A percentile compares a stretch with the other conserved stretches of the same genome.
These are phyloP conservation scores for Rhysida immarginata DNA, from an alignment of 1,140 invertebrate species.

Conservation along the genomic window DNA sequence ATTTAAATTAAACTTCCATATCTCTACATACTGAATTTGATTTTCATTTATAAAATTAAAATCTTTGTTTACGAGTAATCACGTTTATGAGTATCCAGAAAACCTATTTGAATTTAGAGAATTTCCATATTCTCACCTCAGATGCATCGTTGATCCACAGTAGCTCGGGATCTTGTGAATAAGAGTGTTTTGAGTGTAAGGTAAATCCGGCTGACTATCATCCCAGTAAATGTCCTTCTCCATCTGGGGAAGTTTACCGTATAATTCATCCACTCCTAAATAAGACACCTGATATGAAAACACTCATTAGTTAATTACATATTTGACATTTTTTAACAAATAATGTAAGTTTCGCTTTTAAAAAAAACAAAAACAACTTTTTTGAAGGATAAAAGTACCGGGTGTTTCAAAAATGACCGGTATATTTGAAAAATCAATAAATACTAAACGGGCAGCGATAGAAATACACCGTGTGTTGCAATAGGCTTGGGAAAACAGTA, in stretches of 20 bases:
- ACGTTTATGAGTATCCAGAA: no score
- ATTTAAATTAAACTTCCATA: no score
- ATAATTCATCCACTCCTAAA: slow-evolving; percentile 83
- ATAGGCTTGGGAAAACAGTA: no score
- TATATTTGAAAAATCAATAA: no score
- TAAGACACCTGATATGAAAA: slow-evolving; percentile 52
- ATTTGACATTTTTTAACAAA: neutral
- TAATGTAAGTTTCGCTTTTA: neutral
- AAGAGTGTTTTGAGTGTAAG: slow-evolving; percentile 3
- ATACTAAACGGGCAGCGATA: no score
- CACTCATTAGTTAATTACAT: slow-evolving; percentile 7
- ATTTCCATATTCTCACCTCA: slow-evolving; percentile 11
- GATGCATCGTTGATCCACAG: slow-evolving; percentile 14
- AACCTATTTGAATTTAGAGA: no score
- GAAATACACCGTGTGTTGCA: no score
- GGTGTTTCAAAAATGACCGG: no score
- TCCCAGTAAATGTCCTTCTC: slow-evolving; percentile 12
- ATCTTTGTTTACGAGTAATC: no score
- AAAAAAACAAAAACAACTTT: neutral
- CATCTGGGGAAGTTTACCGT: slow-evolving; percentile 30
- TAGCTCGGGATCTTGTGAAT: slow-evolving; percentile 16
- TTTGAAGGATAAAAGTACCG: no score
- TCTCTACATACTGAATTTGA: no score
- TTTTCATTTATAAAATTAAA: no score
- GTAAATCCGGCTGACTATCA: slow-evolving; percentile 4